A percentile compares a stretch with the other conserved stretches of the same genome.
Conservation (phyloP, 2,888 invertebrate species). For the Temnothorax ravouxi region DNA sequence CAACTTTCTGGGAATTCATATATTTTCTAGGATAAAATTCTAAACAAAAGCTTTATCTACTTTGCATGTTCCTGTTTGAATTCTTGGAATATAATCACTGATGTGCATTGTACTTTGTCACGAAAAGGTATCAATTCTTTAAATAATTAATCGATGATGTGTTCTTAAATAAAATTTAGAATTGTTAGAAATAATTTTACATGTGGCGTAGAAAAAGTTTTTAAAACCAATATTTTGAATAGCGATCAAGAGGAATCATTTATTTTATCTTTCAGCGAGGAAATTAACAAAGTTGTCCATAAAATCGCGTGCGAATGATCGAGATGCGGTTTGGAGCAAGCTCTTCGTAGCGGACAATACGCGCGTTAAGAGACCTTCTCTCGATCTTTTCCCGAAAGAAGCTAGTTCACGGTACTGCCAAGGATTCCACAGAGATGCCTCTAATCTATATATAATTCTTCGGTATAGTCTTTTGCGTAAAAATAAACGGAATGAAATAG, state of each 20-base stretch:
- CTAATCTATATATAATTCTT: constrained; percentile 4
- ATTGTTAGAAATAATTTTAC: background rate
- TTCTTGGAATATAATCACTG: constrained; percentile 2
- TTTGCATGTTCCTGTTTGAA: background rate
- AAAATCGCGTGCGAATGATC: constrained; percentile 49
- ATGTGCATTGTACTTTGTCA: too few species aligned
- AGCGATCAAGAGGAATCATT: background rate
- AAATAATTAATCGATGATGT: constrained; percentile 3
- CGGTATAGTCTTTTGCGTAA: background rate
- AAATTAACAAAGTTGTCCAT: constrained; percentile 18
- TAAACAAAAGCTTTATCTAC: background rate
- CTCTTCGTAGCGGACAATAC: constrained; percentile 41
- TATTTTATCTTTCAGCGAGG: background rate
- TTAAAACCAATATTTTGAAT: constrained; percentile 1
- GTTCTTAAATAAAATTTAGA: background rate
- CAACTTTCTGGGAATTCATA: background rate
- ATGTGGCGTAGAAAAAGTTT: background rate
- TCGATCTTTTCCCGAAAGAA: constrained; percentile 43
- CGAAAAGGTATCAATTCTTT: too few species aligned
- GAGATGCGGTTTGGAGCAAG: constrained; percentile 29
- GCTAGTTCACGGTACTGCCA: constrained; percentile 50
- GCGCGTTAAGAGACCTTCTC: constrained; percentile 25
- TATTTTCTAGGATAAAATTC: background rate
- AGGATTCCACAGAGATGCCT: constrained; percentile 48
- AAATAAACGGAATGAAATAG: background rate